phyloP scores from a whole-genome alignment of 2,888 invertebrate genomes.

The Tenthredo distinguenda region DNA sequence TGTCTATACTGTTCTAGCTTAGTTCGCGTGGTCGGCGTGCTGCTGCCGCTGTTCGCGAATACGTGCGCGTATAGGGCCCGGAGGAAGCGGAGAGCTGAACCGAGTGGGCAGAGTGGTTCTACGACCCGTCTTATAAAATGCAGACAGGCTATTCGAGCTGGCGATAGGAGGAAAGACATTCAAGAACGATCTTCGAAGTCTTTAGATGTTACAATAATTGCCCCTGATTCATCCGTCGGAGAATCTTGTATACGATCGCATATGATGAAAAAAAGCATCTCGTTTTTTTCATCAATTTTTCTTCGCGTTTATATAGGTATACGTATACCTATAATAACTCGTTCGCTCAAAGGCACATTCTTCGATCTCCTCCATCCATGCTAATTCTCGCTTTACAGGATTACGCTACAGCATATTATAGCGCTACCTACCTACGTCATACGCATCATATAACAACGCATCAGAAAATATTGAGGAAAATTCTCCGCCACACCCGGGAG shows the following conservation, averaged over 20 bases:
- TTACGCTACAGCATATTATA: neutral
- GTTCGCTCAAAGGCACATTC: neutral
- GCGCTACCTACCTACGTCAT: neutral
- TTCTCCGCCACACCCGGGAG: slow-evolving; percentile 33
- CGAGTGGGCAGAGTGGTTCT: slow-evolving; percentile 49
- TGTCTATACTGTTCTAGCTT: neutral
- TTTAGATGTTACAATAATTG: neutral
- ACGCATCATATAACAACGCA: neutral
- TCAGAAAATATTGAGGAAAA: slow-evolving; percentile 15
- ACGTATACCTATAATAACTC: neutral
- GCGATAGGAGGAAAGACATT: slow-evolving; percentile 38
- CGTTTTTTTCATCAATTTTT: neutral
- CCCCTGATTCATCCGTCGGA: neutral
- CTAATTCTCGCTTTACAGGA: neutral
- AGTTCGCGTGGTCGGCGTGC: slow-evolving; percentile 35
- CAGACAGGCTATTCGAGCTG: slow-evolving; percentile 15
- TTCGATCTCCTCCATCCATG: neutral
- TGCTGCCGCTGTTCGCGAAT: slow-evolving; percentile 37
- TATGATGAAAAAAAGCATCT: neutral
- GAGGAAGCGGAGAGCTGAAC: slow-evolving; percentile 40
- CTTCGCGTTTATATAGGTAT: neutral
- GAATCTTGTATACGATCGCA: neutral
- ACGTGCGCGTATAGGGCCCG: slow-evolving; percentile 6
- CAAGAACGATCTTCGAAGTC: slow-evolving; percentile 16
- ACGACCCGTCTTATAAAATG: slow-evolving; percentile 45